Evolutionary conservation across 2,113 vertebrate genomes (phyloP).

Genomic region (Gallinago media): DNA sequence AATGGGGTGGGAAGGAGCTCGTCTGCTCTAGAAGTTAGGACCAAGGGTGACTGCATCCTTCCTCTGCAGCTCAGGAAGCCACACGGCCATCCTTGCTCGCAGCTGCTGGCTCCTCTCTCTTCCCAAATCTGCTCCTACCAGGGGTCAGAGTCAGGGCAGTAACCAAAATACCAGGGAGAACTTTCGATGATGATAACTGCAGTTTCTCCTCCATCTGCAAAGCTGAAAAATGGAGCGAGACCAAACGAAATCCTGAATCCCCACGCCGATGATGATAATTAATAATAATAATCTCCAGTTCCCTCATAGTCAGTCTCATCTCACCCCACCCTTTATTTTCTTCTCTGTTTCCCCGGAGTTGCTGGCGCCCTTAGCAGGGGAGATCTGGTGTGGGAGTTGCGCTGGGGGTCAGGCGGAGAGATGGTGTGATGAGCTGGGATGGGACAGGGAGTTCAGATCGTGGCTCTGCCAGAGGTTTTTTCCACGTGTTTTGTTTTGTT

Average conservation of each 20-base stretch:
- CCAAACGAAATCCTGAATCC: slow-evolving; percentile 22
- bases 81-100: not conserved
- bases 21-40: not conserved
- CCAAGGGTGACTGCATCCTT: not conserved
- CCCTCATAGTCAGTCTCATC: not conserved
- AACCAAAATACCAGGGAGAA: not conserved
- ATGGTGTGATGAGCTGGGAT: not conserved
- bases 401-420: not conserved
- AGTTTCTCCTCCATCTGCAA: slow-evolving; percentile 6
- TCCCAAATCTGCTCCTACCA: not conserved
- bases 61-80: not conserved
- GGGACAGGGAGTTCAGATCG: not conserved
- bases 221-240: slow-evolving; percentile 12
- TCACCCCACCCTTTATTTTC: slow-evolving; percentile 33
- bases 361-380: not conserved
- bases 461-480: not conserved
- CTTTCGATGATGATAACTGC: not conserved
- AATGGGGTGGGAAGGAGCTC: not conserved
- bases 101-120: not conserved
- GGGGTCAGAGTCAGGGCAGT: slow-evolving; percentile 21
- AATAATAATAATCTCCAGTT: slow-evolving; percentile 25
- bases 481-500: not conserved
- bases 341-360: not conserved
- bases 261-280: not conserved
- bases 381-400: not conserved